Conservation (phyloP, 2,888 invertebrate genomes). For the Tipula unca region DNA sequence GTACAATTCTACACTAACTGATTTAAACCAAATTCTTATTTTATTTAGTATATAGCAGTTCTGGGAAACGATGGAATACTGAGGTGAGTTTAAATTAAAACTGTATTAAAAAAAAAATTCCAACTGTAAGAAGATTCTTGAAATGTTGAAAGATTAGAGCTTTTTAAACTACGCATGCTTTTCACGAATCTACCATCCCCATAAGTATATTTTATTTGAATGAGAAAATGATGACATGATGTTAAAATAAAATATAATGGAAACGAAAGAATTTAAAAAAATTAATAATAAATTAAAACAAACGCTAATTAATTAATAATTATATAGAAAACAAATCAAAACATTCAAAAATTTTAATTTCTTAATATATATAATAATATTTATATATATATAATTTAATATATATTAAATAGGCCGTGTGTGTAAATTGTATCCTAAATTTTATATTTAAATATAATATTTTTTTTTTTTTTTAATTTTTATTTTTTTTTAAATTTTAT, state of each 20-base stretch:
- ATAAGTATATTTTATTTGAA: neutral
- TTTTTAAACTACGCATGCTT: neutral
- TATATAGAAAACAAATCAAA: constrained; percentile 23
- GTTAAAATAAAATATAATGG: neutral
- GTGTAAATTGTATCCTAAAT: constrained; percentile 28
- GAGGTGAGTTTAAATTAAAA: too few species aligned
- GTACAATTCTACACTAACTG: too few species aligned
- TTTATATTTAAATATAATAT: constrained; percentile 29
- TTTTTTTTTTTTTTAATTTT: constrained; percentile 34
- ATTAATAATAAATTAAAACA: constrained; percentile 18
- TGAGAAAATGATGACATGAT: neutral
- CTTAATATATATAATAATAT: constrained; percentile 21
- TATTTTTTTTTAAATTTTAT: constrained; percentile 1
- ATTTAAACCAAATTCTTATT: too few species aligned
- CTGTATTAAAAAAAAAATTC: too few species aligned
- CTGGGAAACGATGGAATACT: too few species aligned
- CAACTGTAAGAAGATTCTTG: too few species aligned
- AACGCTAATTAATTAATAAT: constrained; percentile 21
- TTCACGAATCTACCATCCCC: neutral
- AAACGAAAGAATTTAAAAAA: neutral
- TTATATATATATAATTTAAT: neutral
- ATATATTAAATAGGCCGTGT: constrained; percentile 30
- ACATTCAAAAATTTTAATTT: constrained; percentile 22
- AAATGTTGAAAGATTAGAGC: too few species aligned
- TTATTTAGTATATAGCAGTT: too few species aligned